These are phyloP conservation scores for Coturnix japonica DNA, from an alignment of 2,113 vertebrate species.

Conservation along the genomic window DNA sequence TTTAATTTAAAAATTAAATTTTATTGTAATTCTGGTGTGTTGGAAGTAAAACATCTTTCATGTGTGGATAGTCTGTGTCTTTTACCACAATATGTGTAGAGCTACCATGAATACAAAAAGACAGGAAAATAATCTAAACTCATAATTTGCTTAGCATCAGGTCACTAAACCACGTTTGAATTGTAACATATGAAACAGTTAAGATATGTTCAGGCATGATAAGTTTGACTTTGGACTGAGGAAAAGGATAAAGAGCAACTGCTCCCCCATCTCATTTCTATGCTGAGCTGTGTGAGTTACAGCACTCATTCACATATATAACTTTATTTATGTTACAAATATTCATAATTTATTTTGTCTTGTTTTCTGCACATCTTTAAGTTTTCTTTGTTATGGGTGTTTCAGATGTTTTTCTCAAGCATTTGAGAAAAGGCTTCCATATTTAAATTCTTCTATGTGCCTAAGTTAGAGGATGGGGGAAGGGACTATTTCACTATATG, in stretches of 20 bases:
- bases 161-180: background rate
- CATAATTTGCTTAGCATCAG: background rate
- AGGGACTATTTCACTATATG: background rate
- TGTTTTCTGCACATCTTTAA: background rate
- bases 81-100: background rate
- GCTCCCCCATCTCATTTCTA: background rate
- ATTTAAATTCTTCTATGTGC: background rate
- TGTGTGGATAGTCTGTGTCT: background rate
- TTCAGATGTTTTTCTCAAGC: background rate
- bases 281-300: background rate
- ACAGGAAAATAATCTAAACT: background rate
- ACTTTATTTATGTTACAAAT: background rate
- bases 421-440: background rate
- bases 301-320: background rate
- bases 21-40: background rate
- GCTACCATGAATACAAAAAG: background rate
- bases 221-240: background rate
- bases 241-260: background rate
- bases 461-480: background rate
- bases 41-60: background rate
- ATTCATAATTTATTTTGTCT: background rate
- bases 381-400: background rate
- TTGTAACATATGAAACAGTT: background rate
- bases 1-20: background rate
- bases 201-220: background rate